Base-by-base conservation (phyloP, 2,888 invertebrate species). In the Priapulus caudatus region DNA sequence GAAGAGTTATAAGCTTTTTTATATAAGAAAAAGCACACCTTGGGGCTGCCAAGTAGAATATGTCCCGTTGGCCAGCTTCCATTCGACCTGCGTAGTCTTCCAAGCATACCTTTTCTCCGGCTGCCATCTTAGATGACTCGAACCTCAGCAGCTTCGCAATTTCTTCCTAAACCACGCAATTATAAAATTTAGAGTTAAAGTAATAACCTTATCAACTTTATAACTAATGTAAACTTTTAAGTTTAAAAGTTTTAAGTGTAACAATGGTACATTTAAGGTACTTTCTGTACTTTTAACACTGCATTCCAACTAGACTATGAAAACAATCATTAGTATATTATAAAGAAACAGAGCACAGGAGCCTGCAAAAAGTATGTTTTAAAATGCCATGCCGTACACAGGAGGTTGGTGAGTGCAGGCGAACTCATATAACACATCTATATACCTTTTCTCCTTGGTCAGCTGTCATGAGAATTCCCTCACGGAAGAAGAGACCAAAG, bases 1-100 rank as follows among this genome's bases (percentile, higher is more conserved):
- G 10, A 15, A 45, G n/a, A n/a, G n/a, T n/a, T n/a, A n/a, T n/a
- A n/a, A n/a, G n/a, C 33, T 10, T 33, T 33, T 10, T n/a, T n/a
- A 33, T 33, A 33, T 10, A 10, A 33, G n/a, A 10, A 33, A 56
- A 44, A 43, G 20, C 46, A 24, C 74, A 87, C 87, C 82, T 89
- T 4, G 95, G 95, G 15, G 93, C 89, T 23, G 90, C 86, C 60
- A 97, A 75, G 68, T 93, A 97, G 72, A 85, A 95, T 61, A 97
- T 86, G 56, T 83, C 83, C 63, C 83, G 85, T 63, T 88, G 84
- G 23, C 81, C 84, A 33, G 83, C 81, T 58, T 83, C 81, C 71
- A 89, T 83, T 52, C 81, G 76, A 33, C 76, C 75, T 53, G 79
- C 79, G 67, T 97, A 98, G 50, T 95, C 88, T 1, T 81, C 76